phyloP scores from a whole-genome alignment of 2,888 invertebrate genomes.

The Pomacea canaliculata region DNA sequence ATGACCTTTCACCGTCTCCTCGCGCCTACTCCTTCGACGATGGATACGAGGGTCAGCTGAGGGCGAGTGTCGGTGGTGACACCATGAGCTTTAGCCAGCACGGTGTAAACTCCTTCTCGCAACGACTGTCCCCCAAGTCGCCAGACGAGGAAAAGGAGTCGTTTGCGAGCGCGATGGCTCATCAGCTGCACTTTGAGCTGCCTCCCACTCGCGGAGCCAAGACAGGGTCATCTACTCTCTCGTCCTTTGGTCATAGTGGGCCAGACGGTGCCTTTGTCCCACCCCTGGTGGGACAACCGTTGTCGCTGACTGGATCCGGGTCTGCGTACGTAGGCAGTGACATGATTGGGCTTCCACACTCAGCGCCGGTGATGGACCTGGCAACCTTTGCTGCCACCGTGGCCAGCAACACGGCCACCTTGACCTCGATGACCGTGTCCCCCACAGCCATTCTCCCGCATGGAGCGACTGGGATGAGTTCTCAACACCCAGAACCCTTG shows the following conservation, averaged over 20 bases:
- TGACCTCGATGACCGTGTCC: slow-evolving; percentile 67
- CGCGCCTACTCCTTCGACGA: slow-evolving; percentile 55
- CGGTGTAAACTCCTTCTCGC: slow-evolving; percentile 29
- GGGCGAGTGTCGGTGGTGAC: slow-evolving; percentile 4
- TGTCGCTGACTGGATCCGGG: not conserved
- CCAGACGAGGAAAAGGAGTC: slow-evolving; percentile 53
- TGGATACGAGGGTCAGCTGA: slow-evolving; percentile 30
- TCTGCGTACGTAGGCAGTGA: slow-evolving; percentile 22
- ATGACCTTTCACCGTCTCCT: slow-evolving; percentile 58
- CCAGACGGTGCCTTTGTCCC: not conserved
- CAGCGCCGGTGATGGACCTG: slow-evolving; percentile 60
- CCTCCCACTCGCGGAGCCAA: slow-evolving; percentile 33
- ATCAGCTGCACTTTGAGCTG: slow-evolving; percentile 46
- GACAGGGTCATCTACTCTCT: slow-evolving; percentile 20
- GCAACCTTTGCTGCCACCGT: slow-evolving; percentile 68
- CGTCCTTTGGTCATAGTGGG: slow-evolving; percentile 14
- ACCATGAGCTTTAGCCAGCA: slow-evolving; percentile 18
- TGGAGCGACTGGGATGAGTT: slow-evolving; percentile 12
- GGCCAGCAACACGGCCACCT: slow-evolving; percentile 66
- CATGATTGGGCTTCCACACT: slow-evolving; percentile 39
- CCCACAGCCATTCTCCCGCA: slow-evolving; percentile 55
- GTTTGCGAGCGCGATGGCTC: slow-evolving; percentile 44
- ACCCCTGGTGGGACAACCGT: not conserved
- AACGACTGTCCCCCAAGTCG: slow-evolving; percentile 53
- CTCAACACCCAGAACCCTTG: slow-evolving; percentile 35